Base-by-base conservation (phyloP, 2,113 vertebrate species). In the Pogona vitticeps region DNA sequence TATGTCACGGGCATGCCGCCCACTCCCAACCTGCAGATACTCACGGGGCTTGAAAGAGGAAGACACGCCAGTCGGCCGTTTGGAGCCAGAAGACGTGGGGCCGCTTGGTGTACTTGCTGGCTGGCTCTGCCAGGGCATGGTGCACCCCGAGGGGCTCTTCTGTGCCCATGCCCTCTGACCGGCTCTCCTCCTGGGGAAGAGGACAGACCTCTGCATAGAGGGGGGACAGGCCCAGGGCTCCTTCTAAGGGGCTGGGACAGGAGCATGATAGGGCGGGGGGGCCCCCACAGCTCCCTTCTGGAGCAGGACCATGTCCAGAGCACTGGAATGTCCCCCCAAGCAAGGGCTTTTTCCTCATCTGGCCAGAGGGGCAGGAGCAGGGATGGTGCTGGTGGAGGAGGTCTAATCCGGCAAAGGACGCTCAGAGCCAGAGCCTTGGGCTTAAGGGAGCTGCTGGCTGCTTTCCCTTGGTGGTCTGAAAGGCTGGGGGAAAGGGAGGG, bases 21-120 rank as follows among this genome's bases (percentile, higher is more conserved):
- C 26, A 21, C 36, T 7, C 1, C 14, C 1, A 14, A 52, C 8
- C 5, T 1, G 14, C 36, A 36, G 21, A 26, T 31, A 97, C 98
- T 98, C 91, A 98, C 98, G 95, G 93, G 7, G 97, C 97, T 92
- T 98, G 97, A 82, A 98, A 98, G n/a, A 98, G 97, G 91, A 98
- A 98, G 88, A 99, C 93, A 40, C 98, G 97, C 97, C 98, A 97
- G 91, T 99, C 98, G 0, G 98, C 98, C 0, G 98, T 98, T 92
- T 98, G 98, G 88, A 99, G 92, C 63, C 97, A 98, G 92, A 99
- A 98, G 56, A 99, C 98, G 0, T 98, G 88, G 0, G 98, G 98
- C 83, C 95, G 97, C 92, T 99, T 99, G 94, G 97, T 98, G 94
- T 99, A 99, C 12, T 97, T 94, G 7, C 89, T 89, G 6, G 97